These are phyloP conservation scores for Pleuronectes platessa DNA, from an alignment of 2,113 vertebrate species.

Conservation along the genomic window DNA sequence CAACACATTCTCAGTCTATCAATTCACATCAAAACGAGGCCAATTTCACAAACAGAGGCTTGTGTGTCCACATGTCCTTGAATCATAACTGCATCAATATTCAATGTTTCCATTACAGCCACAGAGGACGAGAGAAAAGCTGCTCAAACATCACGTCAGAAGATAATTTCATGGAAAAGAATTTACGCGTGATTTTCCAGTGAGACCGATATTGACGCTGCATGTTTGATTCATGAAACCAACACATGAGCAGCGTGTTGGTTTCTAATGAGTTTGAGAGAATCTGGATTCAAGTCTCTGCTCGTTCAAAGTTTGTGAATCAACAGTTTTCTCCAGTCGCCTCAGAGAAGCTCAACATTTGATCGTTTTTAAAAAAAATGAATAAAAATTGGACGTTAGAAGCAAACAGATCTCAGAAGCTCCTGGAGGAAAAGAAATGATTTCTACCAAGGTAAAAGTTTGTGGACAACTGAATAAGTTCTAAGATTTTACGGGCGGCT, in stretches of 20 bases:
- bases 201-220: conserved; percentile 11
- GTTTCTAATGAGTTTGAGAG: background rate
- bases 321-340: no score
- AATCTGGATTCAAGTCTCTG: background rate
- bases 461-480: no score
- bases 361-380: no score
- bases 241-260: background rate
- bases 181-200: background rate
- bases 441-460: no score
- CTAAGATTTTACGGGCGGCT: no score
- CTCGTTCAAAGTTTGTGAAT: background rate
- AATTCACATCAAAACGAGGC: conserved; percentile 42
- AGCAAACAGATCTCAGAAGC: no score
- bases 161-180: conserved; percentile 24
- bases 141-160: conserved; percentile 14
- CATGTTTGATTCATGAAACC: conserved; percentile 41
- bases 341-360: no score
- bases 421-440: no score
- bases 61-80: conserved; percentile 61
- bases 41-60: conserved; percentile 36
- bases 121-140: conserved; percentile 24
- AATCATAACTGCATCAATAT: conserved; percentile 67
- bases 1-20: conserved; percentile 33
- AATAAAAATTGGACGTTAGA: no score
- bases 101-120: conserved; percentile 54